phyloP scores from a whole-genome alignment of 2,113 vertebrate genomes.

The Oncorhynchus nerka region DNA sequence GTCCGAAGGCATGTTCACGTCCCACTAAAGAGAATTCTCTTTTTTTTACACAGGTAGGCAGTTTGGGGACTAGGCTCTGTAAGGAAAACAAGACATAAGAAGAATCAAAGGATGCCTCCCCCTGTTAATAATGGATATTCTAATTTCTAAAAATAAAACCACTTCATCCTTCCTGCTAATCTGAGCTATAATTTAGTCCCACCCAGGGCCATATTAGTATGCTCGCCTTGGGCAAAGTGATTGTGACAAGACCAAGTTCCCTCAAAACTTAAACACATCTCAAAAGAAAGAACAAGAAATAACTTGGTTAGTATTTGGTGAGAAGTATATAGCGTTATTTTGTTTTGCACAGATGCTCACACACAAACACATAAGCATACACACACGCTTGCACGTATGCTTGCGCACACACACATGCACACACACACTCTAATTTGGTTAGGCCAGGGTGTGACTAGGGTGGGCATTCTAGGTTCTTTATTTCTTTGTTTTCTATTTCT shows the following conservation, averaged over 20 bases:
- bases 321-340: neutral
- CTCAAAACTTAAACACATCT: constrained; percentile 58
- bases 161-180: constrained; percentile 79
- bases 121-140: constrained; percentile 77
- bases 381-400: neutral
- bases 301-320: constrained; percentile 50
- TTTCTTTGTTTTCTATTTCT: too few species aligned
- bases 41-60: constrained; percentile 74
- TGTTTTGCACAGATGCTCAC: neutral
- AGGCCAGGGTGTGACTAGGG: too few species aligned
- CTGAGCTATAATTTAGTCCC: constrained; percentile 75
- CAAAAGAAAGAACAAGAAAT: constrained; percentile 50
- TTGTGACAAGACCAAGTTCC: constrained; percentile 72
- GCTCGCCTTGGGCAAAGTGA: constrained; percentile 71
- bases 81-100: constrained; percentile 47
- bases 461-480: too few species aligned
- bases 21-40: constrained; percentile 68
- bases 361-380: neutral
- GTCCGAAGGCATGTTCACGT: constrained; percentile 69
- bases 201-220: constrained; percentile 77
- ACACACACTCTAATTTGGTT: neutral
- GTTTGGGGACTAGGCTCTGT: constrained; percentile 65
- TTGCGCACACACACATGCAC: neutral
- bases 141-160: constrained; percentile 77
- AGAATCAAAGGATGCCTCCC: constrained; percentile 73